Evolutionary conservation across 2,888 invertebrate genomes (phyloP).

Genomic region (Drosophila vallismaia): DNA sequence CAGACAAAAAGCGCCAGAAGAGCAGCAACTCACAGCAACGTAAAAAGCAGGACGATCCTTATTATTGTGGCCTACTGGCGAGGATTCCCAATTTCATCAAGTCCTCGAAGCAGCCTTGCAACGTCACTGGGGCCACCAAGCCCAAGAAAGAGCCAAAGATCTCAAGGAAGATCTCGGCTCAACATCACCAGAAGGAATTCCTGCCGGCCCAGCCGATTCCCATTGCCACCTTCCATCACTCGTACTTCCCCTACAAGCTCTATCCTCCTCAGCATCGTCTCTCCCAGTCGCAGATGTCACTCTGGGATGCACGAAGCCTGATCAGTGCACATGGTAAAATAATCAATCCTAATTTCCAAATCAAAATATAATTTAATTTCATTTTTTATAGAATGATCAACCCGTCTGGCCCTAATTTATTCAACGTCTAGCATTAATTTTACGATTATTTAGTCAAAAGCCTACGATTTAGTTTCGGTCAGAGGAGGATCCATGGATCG

Average conservation of each 20-base stretch:
- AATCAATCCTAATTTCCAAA: neutral
- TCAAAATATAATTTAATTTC: neutral
- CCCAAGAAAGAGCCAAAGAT: slow-evolving; percentile 80
- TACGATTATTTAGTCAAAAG: slow-evolving; percentile 70
- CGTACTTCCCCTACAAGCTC: slow-evolving; percentile 82
- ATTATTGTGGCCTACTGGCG: slow-evolving; percentile 88
- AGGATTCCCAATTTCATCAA: slow-evolving; percentile 89
- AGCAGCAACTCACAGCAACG: slow-evolving; percentile 69
- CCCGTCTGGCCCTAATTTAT: slow-evolving; percentile 62
- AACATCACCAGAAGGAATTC: slow-evolving; percentile 67
- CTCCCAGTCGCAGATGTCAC: slow-evolving; percentile 83
- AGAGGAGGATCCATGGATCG: slow-evolving; percentile 19
- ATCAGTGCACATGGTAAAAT: slow-evolving; percentile 82
- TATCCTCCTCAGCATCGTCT: slow-evolving; percentile 83
- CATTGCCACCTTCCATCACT: slow-evolving; percentile 82
- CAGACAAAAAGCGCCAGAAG: slow-evolving; percentile 72
- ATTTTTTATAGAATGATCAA: slow-evolving; percentile 66
- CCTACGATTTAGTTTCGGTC: slow-evolving; percentile 49
- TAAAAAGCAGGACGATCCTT: slow-evolving; percentile 87
- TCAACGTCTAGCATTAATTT: slow-evolving; percentile 61
- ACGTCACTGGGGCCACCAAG: slow-evolving; percentile 45
- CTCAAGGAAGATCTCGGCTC: slow-evolving; percentile 83
- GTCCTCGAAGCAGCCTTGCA: slow-evolving; percentile 79
- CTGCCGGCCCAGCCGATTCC: slow-evolving; percentile 80
- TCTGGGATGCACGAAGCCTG: slow-evolving; percentile 83